Percentiles rank a stretch among this genome's conserved stretches.
Evolutionary conservation across 2,797 vertebrate species (phyloP).

Genomic region (Nyctalus aviator): DNA sequence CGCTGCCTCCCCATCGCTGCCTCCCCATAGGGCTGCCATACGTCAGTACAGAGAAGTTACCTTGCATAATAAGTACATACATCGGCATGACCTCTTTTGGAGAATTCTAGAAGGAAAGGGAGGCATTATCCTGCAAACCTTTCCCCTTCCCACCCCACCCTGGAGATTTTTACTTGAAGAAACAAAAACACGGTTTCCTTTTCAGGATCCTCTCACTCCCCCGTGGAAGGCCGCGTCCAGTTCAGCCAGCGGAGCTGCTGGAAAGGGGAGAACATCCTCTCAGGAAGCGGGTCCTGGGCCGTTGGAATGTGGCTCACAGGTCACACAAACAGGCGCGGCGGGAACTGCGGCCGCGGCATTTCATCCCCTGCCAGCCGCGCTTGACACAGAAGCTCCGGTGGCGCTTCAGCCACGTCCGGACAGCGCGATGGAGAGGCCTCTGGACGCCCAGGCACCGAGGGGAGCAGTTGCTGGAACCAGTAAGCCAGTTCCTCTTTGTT

Average conservation of each 20-base stretch:
- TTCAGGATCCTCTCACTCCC: not conserved
- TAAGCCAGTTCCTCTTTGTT: slow-evolving; percentile 6
- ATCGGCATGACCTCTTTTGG: not conserved
- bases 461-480: not conserved
- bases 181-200: slow-evolving; percentile 47
- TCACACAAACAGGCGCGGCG: slow-evolving; percentile 78
- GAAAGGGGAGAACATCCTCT: slow-evolving; percentile 74
- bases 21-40: not conserved
- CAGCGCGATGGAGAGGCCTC: not conserved
- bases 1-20: not conserved
- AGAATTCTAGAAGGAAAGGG: slow-evolving; percentile 39
- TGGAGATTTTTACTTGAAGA: slow-evolving; percentile 30
- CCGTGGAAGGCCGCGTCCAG: not conserved
- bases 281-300: slow-evolving; percentile 76
- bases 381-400: slow-evolving; percentile 57
- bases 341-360: slow-evolving; percentile 80
- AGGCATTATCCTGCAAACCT: slow-evolving; percentile 2
- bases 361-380: slow-evolving; percentile 61
- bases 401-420: not conserved
- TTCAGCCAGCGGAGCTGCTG: slow-evolving; percentile 49
- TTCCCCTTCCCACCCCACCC: not conserved
- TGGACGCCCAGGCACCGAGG: not conserved
- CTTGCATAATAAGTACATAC: not conserved
- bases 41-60: not conserved
- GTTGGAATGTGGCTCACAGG: slow-evolving; percentile 76